A percentile compares a stretch with the other conserved stretches of the same genome.
These are phyloP conservation scores for Hydrotaea diabolus DNA, from an alignment of 2,888 invertebrate genomes.

Conservation along the genomic window DNA sequence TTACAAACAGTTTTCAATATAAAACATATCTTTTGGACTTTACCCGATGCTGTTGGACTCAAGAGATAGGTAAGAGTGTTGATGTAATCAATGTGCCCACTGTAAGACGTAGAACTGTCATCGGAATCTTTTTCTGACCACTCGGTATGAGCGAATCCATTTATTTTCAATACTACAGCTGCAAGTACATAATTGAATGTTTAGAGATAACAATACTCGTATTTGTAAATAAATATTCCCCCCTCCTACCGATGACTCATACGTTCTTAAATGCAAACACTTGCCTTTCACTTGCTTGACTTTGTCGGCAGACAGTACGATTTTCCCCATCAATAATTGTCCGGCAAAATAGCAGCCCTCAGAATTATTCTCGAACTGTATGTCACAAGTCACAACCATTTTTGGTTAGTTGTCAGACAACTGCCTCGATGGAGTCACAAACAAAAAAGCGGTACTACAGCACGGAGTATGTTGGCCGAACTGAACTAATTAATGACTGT, in stretches of 20 bases:
- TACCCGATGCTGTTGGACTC: constrained; percentile 42
- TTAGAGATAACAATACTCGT: too few species aligned
- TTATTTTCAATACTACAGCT: constrained; percentile 65
- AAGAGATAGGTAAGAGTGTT: constrained; percentile 67
- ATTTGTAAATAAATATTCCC: constrained; percentile 9
- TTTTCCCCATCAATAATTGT: constrained; percentile 73
- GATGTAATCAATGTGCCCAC: constrained; percentile 79
- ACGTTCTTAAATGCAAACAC: background rate
- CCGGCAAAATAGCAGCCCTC: constrained; percentile 76
- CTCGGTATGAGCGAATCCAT: constrained; percentile 59
- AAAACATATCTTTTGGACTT: too few species aligned
- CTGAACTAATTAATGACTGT: constrained; percentile 31
- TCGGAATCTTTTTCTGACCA: constrained; percentile 40
- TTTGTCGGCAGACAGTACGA: constrained; percentile 72
- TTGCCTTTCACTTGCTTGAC: constrained; percentile 67
- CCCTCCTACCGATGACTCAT: too few species aligned
- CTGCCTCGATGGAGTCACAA: too few species aligned
- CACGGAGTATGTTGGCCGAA: too few species aligned
- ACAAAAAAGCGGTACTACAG: too few species aligned
- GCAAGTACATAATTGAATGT: background rate
- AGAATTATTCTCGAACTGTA: constrained; percentile 76
- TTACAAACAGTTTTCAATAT: background rate
- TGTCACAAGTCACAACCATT: constrained; percentile 75
- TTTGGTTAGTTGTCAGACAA: background rate
- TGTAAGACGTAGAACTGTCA: constrained; percentile 46